Conservation (phyloP, 2,888 invertebrate genomes). For the Agriopis leucophaearia region DNA sequence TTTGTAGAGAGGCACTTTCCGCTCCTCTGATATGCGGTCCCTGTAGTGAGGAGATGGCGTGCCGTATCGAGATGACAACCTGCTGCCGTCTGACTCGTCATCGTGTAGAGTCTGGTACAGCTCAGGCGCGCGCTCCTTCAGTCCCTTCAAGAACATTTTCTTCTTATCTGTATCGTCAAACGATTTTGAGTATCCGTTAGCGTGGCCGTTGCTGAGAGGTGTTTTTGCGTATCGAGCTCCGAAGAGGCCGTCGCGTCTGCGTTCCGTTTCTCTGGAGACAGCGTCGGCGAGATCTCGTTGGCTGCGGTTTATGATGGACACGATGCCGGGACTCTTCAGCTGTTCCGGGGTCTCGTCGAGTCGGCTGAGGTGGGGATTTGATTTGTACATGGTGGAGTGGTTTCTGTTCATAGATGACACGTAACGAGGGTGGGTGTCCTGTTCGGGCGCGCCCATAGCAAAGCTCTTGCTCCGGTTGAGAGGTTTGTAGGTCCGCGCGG, state of each 20-base stretch:
- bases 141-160: constrained; percentile 89
- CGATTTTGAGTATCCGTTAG: constrained; percentile 78
- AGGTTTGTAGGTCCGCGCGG: constrained; percentile 92
- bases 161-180: constrained; percentile 87
- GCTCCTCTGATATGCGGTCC: constrained; percentile 79
- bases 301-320: constrained; percentile 94
- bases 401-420: constrained; percentile 80
- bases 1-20: constrained; percentile 78
- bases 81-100: constrained; percentile 84
- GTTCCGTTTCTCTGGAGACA: constrained; percentile 82
- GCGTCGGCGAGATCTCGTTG: constrained; percentile 92
- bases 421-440: constrained; percentile 80
- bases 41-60: constrained; percentile 82
- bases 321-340: constrained; percentile 94
- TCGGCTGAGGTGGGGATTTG: constrained; percentile 91
- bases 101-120: constrained; percentile 90
- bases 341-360: constrained; percentile 90
- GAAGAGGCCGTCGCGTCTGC: constrained; percentile 83
- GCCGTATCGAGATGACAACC: constrained; percentile 77
- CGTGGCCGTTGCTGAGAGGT: constrained; percentile 79
- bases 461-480: constrained; percentile 94
- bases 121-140: constrained; percentile 90
- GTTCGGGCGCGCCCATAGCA: constrained; percentile 90
- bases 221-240: constrained; percentile 87
- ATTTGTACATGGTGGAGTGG: constrained; percentile 89